Conservation (phyloP, 2,797 vertebrate genomes). For the Enteromius radiatus region DNA sequence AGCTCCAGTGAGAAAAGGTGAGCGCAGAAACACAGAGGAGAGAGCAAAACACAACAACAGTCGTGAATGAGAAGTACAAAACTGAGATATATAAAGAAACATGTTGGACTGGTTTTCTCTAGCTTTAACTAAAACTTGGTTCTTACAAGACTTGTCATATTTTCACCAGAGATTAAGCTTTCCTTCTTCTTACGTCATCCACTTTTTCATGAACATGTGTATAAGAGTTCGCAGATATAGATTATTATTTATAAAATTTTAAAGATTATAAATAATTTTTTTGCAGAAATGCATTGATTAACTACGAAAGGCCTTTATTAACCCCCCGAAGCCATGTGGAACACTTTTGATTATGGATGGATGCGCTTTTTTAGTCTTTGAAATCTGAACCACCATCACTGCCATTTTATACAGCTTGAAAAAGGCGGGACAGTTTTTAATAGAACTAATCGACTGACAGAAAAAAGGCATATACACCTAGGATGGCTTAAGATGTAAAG, state of each 20-base stretch:
- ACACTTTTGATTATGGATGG: neutral
- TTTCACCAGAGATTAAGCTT: too few relatives aligned
- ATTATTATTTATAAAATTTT: too few relatives aligned
- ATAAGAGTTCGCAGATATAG: neutral
- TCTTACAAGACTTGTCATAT: too few relatives aligned
- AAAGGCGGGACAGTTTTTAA: neutral
- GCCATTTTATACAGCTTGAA: neutral
- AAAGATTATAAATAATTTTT: too few relatives aligned
- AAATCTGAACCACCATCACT: too few relatives aligned
- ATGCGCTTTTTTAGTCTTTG: neutral
- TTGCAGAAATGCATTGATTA: neutral
- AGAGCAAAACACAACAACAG: too few relatives aligned
- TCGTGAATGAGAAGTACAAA: too few relatives aligned
- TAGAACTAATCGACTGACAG: neutral
- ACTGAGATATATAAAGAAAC: too few relatives aligned
- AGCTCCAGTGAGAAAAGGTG: too few relatives aligned
- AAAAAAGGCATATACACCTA: neutral
- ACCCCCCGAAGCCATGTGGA: neutral
- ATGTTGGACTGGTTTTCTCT: too few relatives aligned
- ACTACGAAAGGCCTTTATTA: neutral
- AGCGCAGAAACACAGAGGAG: too few relatives aligned
- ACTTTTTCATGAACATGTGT: neutral
- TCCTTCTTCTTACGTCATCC: neutral
- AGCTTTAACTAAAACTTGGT: too few relatives aligned
- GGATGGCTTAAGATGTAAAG: constrained; percentile 3